phyloP scores from a whole-genome alignment of 1,140 invertebrate species.

The Triops cancriformis region DNA sequence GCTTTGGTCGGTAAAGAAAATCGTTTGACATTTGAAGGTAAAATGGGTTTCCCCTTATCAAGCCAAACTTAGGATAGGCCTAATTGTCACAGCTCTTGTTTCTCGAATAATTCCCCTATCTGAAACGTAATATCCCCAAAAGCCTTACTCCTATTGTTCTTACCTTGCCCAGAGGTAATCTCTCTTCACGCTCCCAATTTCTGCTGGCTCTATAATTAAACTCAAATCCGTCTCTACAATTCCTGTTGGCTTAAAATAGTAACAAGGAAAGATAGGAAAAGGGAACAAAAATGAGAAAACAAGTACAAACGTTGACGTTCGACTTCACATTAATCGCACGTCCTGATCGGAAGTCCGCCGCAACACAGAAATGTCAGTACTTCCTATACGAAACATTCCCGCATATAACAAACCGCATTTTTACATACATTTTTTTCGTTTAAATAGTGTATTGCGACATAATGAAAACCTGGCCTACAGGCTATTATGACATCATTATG shows the following conservation, averaged over 20 bases:
- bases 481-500: too few relatives aligned
- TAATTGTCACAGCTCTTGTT: not conserved
- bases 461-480: too few relatives aligned
- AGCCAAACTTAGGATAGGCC: not conserved
- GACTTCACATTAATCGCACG: too few relatives aligned
- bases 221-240: not conserved
- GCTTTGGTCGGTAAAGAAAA: not conserved
- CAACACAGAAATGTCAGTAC: too few relatives aligned
- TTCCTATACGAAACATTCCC: too few relatives aligned
- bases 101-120: not conserved
- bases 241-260: not conserved
- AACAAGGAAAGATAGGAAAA: too few relatives aligned
- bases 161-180: not conserved
- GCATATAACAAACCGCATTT: too few relatives aligned
- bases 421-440: too few relatives aligned
- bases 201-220: not conserved
- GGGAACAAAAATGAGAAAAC: too few relatives aligned
- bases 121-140: not conserved
- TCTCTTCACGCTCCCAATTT: constrained; percentile 6
- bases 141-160: not conserved
- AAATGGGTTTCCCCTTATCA: not conserved
- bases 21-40: not conserved
- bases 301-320: too few relatives aligned
- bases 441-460: too few relatives aligned
- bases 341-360: too few relatives aligned